Evolutionary conservation across 2,113 vertebrate species (phyloP).

Genomic region (Catharus fuscescens): DNA sequence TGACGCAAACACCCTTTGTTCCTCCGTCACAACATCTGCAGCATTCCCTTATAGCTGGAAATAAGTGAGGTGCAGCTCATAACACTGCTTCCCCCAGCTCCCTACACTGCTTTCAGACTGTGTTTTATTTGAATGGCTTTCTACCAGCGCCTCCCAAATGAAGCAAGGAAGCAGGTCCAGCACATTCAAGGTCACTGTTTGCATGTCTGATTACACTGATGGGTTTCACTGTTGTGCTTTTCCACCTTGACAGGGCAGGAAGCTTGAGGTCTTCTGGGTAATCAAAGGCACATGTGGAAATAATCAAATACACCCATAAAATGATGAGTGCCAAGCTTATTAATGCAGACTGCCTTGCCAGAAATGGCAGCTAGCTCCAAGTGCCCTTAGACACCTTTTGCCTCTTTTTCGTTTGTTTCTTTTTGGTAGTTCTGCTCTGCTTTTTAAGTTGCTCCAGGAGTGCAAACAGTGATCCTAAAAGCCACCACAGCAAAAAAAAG

Average conservation of each 20-base stretch:
- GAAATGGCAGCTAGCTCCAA: not conserved
- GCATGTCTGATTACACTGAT: not conserved
- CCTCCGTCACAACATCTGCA: conserved; percentile 1
- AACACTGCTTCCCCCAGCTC: conserved; percentile 4
- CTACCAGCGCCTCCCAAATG: not conserved
- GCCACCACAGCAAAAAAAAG: not conserved
- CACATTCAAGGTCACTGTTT: conserved; percentile 18
- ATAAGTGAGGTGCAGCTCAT: not conserved
- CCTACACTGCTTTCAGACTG: not conserved
- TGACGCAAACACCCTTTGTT: conserved; percentile 45
- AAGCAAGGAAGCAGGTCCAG: conserved; percentile 22
- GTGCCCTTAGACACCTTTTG: not conserved
- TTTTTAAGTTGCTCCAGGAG: not conserved
- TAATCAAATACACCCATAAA: conserved; percentile 54
- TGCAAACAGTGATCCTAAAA: not conserved
- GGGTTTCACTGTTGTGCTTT: not conserved
- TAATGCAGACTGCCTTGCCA: not conserved
- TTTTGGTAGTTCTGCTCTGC: not conserved
- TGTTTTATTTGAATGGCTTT: not conserved
- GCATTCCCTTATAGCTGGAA: conserved; percentile 27
- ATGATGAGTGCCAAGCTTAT: conserved; percentile 41
- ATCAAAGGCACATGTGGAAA: conserved; percentile 62
- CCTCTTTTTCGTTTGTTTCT: not conserved
- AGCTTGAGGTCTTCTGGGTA: conserved; percentile 54
- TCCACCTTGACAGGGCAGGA: conserved; percentile 42